phyloP scores from a whole-genome alignment of 2,113 vertebrate species.

The Nothocercus julius region DNA sequence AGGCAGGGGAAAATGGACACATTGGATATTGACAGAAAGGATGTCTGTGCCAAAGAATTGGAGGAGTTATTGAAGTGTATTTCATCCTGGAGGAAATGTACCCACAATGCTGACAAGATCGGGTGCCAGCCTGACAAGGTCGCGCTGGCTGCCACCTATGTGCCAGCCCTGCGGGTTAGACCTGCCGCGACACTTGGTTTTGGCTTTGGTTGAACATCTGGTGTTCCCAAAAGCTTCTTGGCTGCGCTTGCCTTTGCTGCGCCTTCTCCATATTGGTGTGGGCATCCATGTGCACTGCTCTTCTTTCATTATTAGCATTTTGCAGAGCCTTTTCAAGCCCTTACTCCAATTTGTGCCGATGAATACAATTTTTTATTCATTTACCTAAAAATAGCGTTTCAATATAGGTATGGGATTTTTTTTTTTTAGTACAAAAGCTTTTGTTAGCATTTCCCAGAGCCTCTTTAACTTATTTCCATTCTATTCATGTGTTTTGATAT shows the following conservation, averaged over 20 bases:
- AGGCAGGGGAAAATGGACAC: background rate
- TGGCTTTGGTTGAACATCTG: background rate
- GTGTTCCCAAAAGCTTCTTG: background rate
- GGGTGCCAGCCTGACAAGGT: background rate
- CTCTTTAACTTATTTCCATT: background rate
- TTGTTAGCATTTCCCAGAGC: background rate
- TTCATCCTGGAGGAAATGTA: background rate
- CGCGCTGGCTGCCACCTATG: background rate
- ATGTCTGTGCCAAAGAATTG: background rate
- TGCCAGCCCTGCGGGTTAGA: accelerated
- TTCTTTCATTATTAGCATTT: background rate
- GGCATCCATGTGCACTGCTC: accelerated
- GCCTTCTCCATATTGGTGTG: background rate
- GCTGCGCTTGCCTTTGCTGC: background rate
- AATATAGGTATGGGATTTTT: background rate
- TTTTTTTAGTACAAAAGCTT: background rate
- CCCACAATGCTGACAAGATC: background rate
- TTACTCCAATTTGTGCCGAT: background rate
- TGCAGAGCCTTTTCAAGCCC: background rate
- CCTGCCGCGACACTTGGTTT: background rate
- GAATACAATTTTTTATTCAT: background rate
- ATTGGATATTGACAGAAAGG: background rate
- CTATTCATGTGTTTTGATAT: background rate
- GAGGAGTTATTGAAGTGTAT: background rate
- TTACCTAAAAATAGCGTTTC: background rate